phyloP scores from a whole-genome alignment of 2,888 invertebrate genomes.

The Trachelus troglodyta region DNA sequence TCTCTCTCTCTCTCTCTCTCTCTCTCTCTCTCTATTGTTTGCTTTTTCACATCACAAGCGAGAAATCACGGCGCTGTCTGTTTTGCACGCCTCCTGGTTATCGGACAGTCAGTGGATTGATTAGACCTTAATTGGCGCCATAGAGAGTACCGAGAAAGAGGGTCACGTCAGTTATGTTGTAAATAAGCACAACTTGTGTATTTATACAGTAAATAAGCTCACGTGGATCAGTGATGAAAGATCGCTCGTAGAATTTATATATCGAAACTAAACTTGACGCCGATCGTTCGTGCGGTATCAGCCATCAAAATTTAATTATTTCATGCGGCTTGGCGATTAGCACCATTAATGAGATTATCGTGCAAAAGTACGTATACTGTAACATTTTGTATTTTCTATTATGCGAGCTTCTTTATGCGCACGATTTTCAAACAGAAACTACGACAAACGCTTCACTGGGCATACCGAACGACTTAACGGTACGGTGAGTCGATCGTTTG shows the following conservation, averaged over 20 bases:
- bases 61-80: not conserved
- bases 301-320: not conserved
- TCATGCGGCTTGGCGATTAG: not conserved
- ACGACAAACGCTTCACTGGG: not conserved
- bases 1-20: slow-evolving; percentile 11
- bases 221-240: not conserved
- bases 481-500: not conserved
- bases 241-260: not conserved
- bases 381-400: not conserved
- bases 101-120: not conserved
- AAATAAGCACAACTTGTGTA: not conserved
- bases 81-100: not conserved
- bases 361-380: not conserved
- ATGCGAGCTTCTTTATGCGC: not conserved
- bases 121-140: not conserved
- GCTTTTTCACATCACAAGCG: not conserved
- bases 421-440: not conserved
- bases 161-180: not conserved
- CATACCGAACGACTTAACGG: not conserved
- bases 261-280: too few species aligned
- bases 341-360: not conserved
- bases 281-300: not conserved
- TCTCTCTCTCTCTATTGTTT: slow-evolving; percentile 7
- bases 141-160: not conserved
- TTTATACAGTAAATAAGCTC: not conserved